Evolutionary conservation across 2,113 vertebrate species (phyloP).

Genomic region (Gnathonemus longibarbis): DNA sequence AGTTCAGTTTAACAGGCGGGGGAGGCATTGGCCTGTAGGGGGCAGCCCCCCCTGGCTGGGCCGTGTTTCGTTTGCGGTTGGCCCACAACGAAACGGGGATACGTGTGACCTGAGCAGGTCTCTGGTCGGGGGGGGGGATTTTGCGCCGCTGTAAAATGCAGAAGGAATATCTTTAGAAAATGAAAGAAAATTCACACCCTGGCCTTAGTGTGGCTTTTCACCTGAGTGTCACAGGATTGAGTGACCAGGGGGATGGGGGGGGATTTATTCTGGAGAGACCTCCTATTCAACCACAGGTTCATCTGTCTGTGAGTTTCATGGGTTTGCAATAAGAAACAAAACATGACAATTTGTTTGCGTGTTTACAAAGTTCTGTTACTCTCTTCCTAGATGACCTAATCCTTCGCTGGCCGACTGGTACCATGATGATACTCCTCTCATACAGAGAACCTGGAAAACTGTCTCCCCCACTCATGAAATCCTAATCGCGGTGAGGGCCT

Average conservation of each 20-base stretch:
- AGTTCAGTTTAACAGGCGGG: not conserved
- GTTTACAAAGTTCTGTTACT: not conserved
- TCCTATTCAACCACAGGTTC: not conserved
- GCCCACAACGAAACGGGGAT: not conserved
- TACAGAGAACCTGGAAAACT: not conserved
- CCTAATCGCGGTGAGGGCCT: not conserved
- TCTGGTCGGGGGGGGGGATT: conserved; percentile 2
- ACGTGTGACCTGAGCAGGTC: not conserved
- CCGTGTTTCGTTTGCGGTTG: not conserved
- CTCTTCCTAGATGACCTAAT: not conserved
- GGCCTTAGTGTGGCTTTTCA: not conserved
- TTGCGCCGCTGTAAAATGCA: conserved; percentile 19
- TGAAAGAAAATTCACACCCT: not conserved
- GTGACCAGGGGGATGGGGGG: not conserved
- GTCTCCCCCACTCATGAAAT: not conserved
- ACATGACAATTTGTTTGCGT: not conserved
- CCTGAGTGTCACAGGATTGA: conserved; percentile 6
- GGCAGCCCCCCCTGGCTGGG: not conserved
- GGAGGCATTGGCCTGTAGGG: not conserved
- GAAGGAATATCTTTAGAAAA: conserved; percentile 23
- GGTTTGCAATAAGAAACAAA: not conserved
- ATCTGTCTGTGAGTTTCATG: not conserved
- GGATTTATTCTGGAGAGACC: not conserved
- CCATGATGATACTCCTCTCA: not conserved
- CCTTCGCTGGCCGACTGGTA: not conserved